Base-by-base conservation (phyloP, 37 sponge, comb jelly and placozoan genomes). In the Tethya wilhelma region DNA sequence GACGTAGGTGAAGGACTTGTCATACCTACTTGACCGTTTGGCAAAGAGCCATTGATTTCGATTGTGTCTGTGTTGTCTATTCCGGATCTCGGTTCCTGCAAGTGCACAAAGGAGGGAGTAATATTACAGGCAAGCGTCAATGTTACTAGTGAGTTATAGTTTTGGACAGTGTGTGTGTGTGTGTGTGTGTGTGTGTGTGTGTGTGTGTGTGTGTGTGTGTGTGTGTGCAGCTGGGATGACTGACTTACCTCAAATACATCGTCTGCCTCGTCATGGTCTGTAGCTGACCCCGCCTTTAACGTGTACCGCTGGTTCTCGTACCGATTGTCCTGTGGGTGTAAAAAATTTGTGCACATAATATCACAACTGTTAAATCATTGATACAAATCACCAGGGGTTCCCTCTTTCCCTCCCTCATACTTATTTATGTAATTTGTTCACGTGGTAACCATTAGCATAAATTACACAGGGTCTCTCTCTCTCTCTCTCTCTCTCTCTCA, bases 221-320 rank as follows among this genome's bases (percentile, higher is more conserved):
- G 58, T 74, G 58, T 57, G 58, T 49, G 17, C 17, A 20, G 33
- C 56, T 12, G n/a, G 1, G 8, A 20, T 26, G 55, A 29, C n/a
- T 31, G 2, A 74, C 59, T 56, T 31, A 74, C 59, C 2, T 30
- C 46, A 77, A 42, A 77, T 22, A 77, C 78, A 25, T 64, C 78
- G 33, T 64, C 65, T 2, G 65, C 0, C 32, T 67, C 33, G 38
- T 39, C 59, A 36, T 37, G 56, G 20, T 73, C 60, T 4, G 42
- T 69, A 9, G 11, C 42, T 12, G 75, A 75, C 6, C 42, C 71
- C 26, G 81, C 29, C 62, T 56, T 80, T 4, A 70, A 30, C 1
- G 39, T 53, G 71, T 80, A 80, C 1, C 81, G 70, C 71, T 80
- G 81, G 33, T 69, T 69, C 25, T 80, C 71, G 28, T 80, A 80